Conservation (phyloP, 2,113 vertebrate species). For the Drymodes brunneopygia region DNA sequence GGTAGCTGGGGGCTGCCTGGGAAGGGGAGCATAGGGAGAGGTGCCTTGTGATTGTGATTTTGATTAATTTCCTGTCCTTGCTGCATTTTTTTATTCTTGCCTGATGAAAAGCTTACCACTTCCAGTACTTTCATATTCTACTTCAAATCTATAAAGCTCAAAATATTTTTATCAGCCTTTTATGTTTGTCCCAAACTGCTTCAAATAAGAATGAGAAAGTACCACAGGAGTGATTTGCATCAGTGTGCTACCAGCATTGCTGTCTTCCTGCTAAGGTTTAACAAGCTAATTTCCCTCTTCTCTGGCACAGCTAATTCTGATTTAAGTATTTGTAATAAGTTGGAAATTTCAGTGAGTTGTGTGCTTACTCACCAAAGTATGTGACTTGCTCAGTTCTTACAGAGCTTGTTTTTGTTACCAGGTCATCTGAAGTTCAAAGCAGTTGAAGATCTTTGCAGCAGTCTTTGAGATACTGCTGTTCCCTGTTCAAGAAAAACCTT, state of each 20-base stretch:
- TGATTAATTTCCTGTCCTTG: neutral
- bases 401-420: neutral
- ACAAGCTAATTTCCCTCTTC: neutral
- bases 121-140: neutral
- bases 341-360: neutral
- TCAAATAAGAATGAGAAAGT: neutral
- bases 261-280: neutral
- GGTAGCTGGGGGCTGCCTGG: neutral
- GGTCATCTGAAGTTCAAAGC: constrained; percentile 7
- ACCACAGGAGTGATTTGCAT: neutral
- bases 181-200: neutral
- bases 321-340: neutral
- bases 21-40: neutral
- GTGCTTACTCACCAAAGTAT: neutral
- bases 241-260: neutral
- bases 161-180: neutral
- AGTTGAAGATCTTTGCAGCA: neutral
- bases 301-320: neutral
- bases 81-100: neutral
- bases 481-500: neutral
- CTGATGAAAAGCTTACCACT: neutral
- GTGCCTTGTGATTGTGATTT: neutral
- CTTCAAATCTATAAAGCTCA: neutral
- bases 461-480: neutral
- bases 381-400: neutral